Evolutionary conservation across 2,797 vertebrate genomes (phyloP), one percentile per base, ranked within the genome.

Genomic region (Anguilla megastoma): DNA sequence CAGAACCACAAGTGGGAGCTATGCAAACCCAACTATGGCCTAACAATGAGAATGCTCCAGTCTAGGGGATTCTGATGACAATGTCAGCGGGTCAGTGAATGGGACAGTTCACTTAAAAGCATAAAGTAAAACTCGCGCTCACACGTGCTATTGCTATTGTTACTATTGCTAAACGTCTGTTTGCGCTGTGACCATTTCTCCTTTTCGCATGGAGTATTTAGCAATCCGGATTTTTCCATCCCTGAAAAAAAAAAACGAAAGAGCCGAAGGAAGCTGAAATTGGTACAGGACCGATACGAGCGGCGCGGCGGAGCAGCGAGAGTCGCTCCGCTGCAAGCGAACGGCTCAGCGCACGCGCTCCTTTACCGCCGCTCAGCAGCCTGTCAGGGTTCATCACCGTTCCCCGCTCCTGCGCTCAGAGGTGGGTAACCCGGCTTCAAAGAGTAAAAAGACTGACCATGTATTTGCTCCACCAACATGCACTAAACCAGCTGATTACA

Each of bases 321-420:
- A 2, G 50, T 66, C 50, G 86, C 85, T 58, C 74, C 33, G 60
- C 82, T 85, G 82, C 85, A 76, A 36, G 24, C 56, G 58, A 60
- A 84, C 27, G 58, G 24, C 60, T 30, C 84, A 45, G 88, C 33
- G 85, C 69, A 79, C 80, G 87, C 84, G 86, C 89, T 69, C 50
- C 12, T 87, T 74, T 54, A 85, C 45, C 58, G n/a, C 41, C 86
- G 85, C 56, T 86, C 86, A 33, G 63, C 58, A 85, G 87, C 71
- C 63, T 66, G 89, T 88, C 87, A 71, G 33, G 87, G 88, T 91
- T 87, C 80, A 82, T 87, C 87, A 88, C 87, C 89, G 33, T 33
- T 33, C 33, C 33, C 33, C 33, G 33, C 33, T 33, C 33, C 33
- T 1, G 33, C 33, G 33, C n/a, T n/a, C n/a, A n/a, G n/a, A n/a